Base-by-base conservation (phyloP, 1,140 invertebrate genomes). In the Drusus annulatus region DNA sequence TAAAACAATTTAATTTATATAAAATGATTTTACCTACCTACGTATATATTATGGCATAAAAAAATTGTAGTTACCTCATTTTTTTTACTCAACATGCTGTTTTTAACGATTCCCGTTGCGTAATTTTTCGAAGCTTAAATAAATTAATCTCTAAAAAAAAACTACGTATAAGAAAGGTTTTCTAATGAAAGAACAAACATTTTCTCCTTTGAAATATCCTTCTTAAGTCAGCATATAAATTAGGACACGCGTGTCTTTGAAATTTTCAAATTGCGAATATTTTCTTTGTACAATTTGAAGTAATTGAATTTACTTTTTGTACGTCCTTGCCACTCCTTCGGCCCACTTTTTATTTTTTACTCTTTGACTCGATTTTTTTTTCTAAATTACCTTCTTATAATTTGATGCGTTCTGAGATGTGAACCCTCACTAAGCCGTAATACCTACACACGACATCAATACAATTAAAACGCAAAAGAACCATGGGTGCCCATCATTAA, bases 291-390 rank as follows among this genome's bases (percentile, higher is more conserved):
- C 65, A 69, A 69, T 69, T 69, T 69, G 17, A 23, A 69, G 31
- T 69, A 69, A 69, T 69, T 69, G 65, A 69, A 69, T 69, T 69
- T 69, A 17, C 36, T 69, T 69, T 69, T 69, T 69, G 65, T 69
- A 17, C 62, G 62, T 31, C 21, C 16, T 65, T 65, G 21, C 65
- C 31, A 45, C 65, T 50, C 36, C 36, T 69, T 2, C 65, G 31
- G 8, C 13, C 5, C 23, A 19, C 36, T 69, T 23, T 45, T 45
- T 45, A 45, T 45, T 45, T 45, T 45, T 45, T 45, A 45, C 36
- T 45, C 36, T 69, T 69, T 69, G 65, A 69, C 65, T 69, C 36
- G 65, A 16, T 51, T 25, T 28, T 19, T 17, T 23, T 69, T 50
- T 4, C n/a, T 21, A 50, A 69, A 51, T 50, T 21, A 36, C 65